phyloP scores from a whole-genome alignment of 2,797 vertebrate species.

The Brachymystax lenok region DNA sequence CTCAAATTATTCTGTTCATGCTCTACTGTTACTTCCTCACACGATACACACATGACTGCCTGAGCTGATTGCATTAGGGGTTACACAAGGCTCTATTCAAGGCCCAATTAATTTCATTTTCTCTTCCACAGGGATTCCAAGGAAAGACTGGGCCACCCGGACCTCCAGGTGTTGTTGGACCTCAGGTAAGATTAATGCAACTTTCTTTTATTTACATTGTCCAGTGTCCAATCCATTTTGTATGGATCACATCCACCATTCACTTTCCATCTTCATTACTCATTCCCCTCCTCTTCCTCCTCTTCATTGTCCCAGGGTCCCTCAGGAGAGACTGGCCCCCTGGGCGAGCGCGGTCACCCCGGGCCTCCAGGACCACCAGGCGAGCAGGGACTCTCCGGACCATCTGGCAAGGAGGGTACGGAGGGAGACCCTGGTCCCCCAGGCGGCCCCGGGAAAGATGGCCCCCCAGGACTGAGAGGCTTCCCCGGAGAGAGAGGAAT shows the following conservation, averaged over 20 bases:
- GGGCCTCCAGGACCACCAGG: constrained; percentile 91
- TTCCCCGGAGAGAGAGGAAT: constrained; percentile 93
- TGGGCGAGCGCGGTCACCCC: constrained; percentile 90
- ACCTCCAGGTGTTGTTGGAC: constrained; percentile 89
- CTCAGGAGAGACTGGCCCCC: constrained; percentile 85
- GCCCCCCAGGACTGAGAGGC: constrained; percentile 87
- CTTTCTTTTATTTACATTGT: background rate
- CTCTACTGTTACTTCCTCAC: background rate
- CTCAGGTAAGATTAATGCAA: constrained; percentile 76
- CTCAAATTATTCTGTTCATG: background rate
- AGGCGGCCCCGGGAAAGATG: constrained; percentile 87
- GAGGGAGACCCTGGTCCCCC: constrained; percentile 87
- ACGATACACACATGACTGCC: background rate
- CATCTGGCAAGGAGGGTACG: constrained; percentile 90
- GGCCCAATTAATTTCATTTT: background rate
- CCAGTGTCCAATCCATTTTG: constrained; percentile 63
- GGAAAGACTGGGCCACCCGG: constrained; percentile 89
- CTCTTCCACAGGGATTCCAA: constrained; percentile 85
- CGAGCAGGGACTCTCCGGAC: constrained; percentile 88
- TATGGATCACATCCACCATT: background rate
- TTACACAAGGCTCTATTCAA: background rate
- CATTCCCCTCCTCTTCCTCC: background rate
- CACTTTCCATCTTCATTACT: background rate
- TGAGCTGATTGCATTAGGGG: background rate
- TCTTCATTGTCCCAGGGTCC: constrained; percentile 73